Evolutionary conservation across 2,888 invertebrate species (phyloP), one percentile per base, ranked within the genome.

Genomic region (Spodoptera exigua): DNA sequence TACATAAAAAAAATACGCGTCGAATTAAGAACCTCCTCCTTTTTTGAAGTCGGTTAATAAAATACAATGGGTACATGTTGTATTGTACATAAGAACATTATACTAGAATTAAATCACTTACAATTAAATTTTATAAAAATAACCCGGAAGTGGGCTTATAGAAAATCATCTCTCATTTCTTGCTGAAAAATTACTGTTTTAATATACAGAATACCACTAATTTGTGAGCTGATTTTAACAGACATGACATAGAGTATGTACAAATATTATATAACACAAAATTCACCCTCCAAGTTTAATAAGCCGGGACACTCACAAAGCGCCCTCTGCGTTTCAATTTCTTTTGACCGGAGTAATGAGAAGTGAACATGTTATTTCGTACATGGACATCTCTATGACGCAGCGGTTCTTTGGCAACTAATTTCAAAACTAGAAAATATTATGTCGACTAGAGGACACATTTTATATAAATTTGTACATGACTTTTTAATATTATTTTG

Each of bases 301-400:
- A 37, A 53, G 34, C 16, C 44, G 44, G 12, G 39, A 44, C 47
- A 12, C 55, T n/a, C 37, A 43, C 39, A 36, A 17, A 63, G 51
- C 40, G 16, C 18, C 12, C n/a, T 46, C n/a, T 53, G 11, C 53
- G 27, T 39, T 27, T 16, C 35, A 48, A 32, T 27, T 43, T 36
- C 32, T 54, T 66, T 54, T 45, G 47, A 62, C 13, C 35, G 12
- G 54, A 48, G 35, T 48, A 44, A 54, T 54, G 39, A 54, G 40
- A 21, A 37, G 14, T 18, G 32, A 27, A 27, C 27, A 27, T 27
- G 0, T 27, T 27, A 27, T 27, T 27, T 7, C 9, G 27, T 27
- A 9, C 27, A 27, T 27, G 9, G 27, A 27, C 17, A 27, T 55
- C 70, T 49, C 45, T 37, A 9, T 41, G 48, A 17, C 41, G 46